A percentile compares a stretch with the other conserved stretches of the same genome.
phyloP scores from a whole-genome alignment of 1,140 invertebrate genomes.

The Caerostris extrusa region DNA sequence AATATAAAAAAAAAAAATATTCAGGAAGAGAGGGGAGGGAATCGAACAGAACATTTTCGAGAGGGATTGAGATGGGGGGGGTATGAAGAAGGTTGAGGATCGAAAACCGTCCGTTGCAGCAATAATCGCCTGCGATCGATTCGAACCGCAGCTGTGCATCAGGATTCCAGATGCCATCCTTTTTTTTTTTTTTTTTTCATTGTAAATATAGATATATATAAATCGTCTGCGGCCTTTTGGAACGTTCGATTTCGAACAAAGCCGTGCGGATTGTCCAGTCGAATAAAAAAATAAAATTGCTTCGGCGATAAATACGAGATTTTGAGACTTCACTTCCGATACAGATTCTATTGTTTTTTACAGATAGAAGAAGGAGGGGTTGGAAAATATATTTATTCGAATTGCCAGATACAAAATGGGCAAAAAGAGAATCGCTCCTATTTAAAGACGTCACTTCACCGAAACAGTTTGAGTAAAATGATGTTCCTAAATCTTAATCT shows the following conservation, averaged over 20 bases:
- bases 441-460: not conserved
- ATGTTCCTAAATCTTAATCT: not conserved
- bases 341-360: constrained; percentile 51
- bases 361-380: not conserved
- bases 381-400: not conserved
- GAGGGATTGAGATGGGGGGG: not conserved
- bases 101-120: constrained; percentile 58
- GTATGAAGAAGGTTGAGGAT: not conserved
- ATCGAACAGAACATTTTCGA: constrained; percentile 36
- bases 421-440: not conserved
- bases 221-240: not conserved
- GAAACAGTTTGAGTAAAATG: not conserved
- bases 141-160: constrained; percentile 35
- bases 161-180: constrained; percentile 49
- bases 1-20: constrained; percentile 30
- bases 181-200: constrained; percentile 28
- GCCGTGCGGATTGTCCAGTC: constrained; percentile 24
- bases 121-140: constrained; percentile 36
- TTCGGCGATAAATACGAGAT: constrained; percentile 64
- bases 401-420: not conserved
- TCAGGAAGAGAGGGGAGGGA: constrained; percentile 8
- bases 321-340: constrained; percentile 42
- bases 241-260: constrained; percentile 23
- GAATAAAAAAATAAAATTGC: constrained; percentile 22
- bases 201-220: constrained; percentile 45